Evolutionary conservation across 2,797 vertebrate species (phyloP), one percentile per base, ranked within the genome.

Genomic region (Malurus splendens): DNA sequence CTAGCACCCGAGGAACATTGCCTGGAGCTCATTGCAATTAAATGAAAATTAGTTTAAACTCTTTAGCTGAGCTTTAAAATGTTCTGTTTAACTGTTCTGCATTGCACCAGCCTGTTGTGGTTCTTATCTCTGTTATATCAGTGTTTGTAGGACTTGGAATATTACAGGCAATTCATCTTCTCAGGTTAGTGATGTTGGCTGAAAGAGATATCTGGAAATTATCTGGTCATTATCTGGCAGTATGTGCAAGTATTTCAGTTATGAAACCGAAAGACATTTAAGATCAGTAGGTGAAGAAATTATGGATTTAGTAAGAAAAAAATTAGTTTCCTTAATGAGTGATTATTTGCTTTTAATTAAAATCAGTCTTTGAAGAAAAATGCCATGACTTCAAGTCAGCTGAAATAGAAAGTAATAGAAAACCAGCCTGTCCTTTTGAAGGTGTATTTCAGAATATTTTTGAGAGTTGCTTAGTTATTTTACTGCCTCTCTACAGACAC

Each of bases 281-380:
- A 38, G 62, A 64, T 32, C 12, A 50, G 11, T 24, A 60, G 83
- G 44, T 59, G 36, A 65, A 90, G 48, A 78, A 86, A 73, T 48
- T 20, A 45, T 0, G 0, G 17, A 12, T 61, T 68, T 62, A 59
- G 39, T 24, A 62, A 60, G 30, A 5, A 72, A 82, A 76, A 73
- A 38, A 18, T 44, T 19, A 23, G 13, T 15, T 89, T 76, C 15
- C 10, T 38, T 84, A 59, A 42, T 27, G 6, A 57, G 7, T 27
- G 19, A 51, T 75, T 65, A 24, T 47, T 89, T 68, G 14, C 20
- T 83, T 85, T 83, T 83, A 75, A 57, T 25, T 80, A 57, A 68
- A 80, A 83, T 28, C 7, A 51, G 3, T 64, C 10, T 15, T 8
- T 64, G 73, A 68, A 71, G 18, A 48, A 61, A 86, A 93, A 55